Evolutionary conservation across 92 coral and sea anemone genomes (phyloP).

Genomic region (Paragorgia papillata): DNA sequence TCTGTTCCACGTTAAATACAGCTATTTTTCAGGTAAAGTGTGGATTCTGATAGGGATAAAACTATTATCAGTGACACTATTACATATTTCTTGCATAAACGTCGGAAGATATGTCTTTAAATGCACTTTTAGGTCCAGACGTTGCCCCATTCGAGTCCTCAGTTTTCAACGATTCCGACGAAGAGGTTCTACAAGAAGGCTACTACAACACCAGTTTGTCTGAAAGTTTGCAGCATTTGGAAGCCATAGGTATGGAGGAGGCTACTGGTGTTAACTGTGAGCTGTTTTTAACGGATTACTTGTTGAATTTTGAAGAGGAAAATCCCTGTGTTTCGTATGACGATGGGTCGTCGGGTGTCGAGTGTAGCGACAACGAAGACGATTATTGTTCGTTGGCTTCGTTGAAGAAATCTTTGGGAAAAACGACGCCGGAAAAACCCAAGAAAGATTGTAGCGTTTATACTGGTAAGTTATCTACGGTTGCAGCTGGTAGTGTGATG

Average conservation of each 20-base stretch:
- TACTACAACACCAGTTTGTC: slow-evolving; percentile 21
- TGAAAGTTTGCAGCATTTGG: not conserved
- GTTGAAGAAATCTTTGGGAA: slow-evolving; percentile 11
- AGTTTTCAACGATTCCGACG: not conserved
- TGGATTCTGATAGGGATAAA: not conserved
- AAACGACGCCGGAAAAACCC: no score
- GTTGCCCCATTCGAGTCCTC: not conserved
- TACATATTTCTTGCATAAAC: slow-evolving; percentile 2
- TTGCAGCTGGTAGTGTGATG: not conserved
- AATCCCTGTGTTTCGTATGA: slow-evolving; percentile 12
- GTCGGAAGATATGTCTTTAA: slow-evolving; percentile 33
- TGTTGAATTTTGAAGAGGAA: slow-evolving; percentile 62
- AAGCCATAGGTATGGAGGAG: not conserved
- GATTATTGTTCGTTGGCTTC: slow-evolving; percentile 25
- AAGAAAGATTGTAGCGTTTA: not conserved
- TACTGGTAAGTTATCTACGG: not conserved
- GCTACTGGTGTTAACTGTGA: slow-evolving; percentile 11
- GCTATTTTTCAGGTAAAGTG: not conserved
- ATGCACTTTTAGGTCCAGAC: slow-evolving; percentile 12
- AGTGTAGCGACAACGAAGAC: slow-evolving; percentile 13
- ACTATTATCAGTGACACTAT: not conserved
- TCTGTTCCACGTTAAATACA: no score
- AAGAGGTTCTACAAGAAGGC: slow-evolving; percentile 38
- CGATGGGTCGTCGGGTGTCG: slow-evolving; percentile 28
- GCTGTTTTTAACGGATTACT: slow-evolving; percentile 71